phyloP scores from a whole-genome alignment of 2,888 invertebrate genomes.

The Megaustenia siamemsis region DNA sequence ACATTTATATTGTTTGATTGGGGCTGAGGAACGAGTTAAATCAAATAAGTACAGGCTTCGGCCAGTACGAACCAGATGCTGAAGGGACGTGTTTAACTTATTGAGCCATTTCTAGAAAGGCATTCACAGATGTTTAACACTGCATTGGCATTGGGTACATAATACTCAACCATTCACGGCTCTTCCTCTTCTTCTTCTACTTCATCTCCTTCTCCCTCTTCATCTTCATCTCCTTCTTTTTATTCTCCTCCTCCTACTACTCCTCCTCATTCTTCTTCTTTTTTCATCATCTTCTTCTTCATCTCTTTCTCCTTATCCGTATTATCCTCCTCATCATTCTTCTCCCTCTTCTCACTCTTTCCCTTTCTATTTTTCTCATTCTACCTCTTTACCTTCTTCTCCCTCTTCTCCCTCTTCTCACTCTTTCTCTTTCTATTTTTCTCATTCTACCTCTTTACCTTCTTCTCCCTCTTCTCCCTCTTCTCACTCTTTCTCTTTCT shows the following conservation, averaged over 20 bases:
- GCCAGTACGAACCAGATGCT: too few relatives aligned
- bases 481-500: neutral
- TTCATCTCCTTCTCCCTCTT: neutral
- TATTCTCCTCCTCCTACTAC: neutral
- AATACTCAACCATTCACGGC: too few relatives aligned
- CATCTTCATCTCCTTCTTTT: neutral
- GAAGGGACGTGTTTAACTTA: too few relatives aligned
- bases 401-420: constrained; percentile 10
- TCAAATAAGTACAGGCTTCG: too few relatives aligned
- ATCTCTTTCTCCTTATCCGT: neutral
- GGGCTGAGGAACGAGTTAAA: too few relatives aligned
- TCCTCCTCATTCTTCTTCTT: neutral
- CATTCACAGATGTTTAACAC: too few relatives aligned
- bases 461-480: neutral
- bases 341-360: constrained; percentile 13
- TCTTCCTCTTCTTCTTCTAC: neutral
- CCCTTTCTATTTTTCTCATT: neutral
- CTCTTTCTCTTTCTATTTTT: constrained; percentile 7
- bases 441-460: neutral
- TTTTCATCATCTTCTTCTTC: neutral
- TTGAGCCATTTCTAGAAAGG: too few relatives aligned
- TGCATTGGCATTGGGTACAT: too few relatives aligned
- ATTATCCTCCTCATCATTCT: neutral
- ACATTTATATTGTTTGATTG: too few relatives aligned
- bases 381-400: neutral